Evolutionary conservation across 2,888 invertebrate species (phyloP), one percentile per base, ranked within the genome.

Genomic region (Caenorhabditis sulstoni): DNA sequence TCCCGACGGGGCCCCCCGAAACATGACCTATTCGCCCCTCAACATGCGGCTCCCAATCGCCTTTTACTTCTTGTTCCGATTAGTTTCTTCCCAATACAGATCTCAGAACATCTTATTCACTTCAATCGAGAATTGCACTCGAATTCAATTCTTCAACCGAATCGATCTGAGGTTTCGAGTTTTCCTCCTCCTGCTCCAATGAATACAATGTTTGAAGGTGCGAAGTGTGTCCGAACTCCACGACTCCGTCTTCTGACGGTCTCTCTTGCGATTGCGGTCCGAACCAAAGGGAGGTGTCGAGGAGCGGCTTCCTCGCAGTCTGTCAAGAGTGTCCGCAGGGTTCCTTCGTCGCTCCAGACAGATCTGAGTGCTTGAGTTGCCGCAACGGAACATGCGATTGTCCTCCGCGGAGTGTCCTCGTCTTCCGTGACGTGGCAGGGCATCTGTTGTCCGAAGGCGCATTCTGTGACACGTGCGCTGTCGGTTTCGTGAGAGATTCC

Each of bases 161-260:
- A 55, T 73, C 12, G 66, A 55, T 12, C 47, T 78, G 35, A 71
- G 67, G 78, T 78, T 20, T 41, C 2, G 11, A 3, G 41, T 41
- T 11, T 41, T 11, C 41, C 7, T 41, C 11, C 14, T 41, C 11
- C 3, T 41, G 12, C 11, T 41, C 11, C 3, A 14, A 3, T 41
- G 11, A 41, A 14, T 3, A 2, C 4, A 41, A 11, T 3, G 3
- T 41, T 41, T 11, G 1, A n/a, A 78, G 78, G 67, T 78, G 78
- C 22, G 66, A 78, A 62, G 16, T 29, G 8, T 78, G 78, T 52
- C 78, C 78, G n/a, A 78, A 78, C 37, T 41, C 78, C 0, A 78
- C 78, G 2, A 35, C 62, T 29, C 78, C 78, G 29, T 78, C 78
- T 7, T 7, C 9, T 5, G 57, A 71, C 18, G 3, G 39, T 3